Percentiles rank a stretch among this genome's conserved stretches.
Evolutionary conservation across 1,140 invertebrate genomes (phyloP).

Genomic region (Eumaeus atala): DNA sequence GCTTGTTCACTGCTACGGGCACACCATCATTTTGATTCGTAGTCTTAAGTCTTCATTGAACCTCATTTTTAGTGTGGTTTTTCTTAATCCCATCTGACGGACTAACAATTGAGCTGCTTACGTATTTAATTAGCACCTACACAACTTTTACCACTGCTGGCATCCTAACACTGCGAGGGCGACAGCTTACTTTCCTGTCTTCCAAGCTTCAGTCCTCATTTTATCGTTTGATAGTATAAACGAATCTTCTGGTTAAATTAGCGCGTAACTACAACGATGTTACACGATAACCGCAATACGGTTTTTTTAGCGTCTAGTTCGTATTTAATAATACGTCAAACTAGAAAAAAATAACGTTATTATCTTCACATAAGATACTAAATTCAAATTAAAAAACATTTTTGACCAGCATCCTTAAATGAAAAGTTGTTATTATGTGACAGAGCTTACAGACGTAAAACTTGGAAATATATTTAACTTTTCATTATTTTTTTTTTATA

Average conservation of each 20-base stretch:
- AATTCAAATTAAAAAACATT: no score
- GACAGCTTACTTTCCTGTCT: background rate
- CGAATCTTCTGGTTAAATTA: background rate
- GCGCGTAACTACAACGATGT: no score
- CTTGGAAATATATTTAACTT: no score
- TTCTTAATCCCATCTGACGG: background rate
- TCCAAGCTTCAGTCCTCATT: background rate
- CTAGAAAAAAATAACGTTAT: no score
- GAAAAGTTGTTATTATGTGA: no score
- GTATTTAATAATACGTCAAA: no score
- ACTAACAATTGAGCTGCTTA: background rate
- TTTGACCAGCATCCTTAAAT: no score
- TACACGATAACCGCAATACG: no score
- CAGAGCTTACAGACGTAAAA: no score
- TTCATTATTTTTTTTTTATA: no score
- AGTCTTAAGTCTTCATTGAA: background rate
- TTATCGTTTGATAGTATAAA: background rate
- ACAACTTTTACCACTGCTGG: slow-evolving; percentile 3
- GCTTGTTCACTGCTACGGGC: background rate
- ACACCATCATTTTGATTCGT: background rate
- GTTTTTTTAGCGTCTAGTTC: no score
- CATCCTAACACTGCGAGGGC: slow-evolving; percentile 1
- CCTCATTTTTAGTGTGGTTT: background rate
- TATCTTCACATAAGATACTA: no score
- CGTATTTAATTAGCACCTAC: background rate